Percentiles rank a stretch among this genome's conserved stretches.
Evolutionary conservation across 2,797 vertebrate genomes (phyloP).

Genomic region (Falco berigora): DNA sequence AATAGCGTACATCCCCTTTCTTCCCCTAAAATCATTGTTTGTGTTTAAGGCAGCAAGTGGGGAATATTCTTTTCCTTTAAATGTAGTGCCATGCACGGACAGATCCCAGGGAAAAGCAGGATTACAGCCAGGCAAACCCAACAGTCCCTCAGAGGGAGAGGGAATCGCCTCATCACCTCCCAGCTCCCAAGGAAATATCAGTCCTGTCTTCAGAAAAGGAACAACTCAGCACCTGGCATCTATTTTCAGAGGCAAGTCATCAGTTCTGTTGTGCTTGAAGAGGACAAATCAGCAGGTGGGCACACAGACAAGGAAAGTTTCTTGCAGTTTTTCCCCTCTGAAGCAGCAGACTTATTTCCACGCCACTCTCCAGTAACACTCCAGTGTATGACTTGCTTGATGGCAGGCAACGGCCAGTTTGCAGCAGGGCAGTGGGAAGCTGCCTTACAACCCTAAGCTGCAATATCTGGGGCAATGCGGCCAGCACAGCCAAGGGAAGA

Average conservation of each 20-base stretch:
- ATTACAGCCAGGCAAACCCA: accelerated
- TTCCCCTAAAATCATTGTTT: not conserved
- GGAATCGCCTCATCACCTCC: accelerated
- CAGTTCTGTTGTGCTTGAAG: not conserved
- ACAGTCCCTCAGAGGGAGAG: not conserved
- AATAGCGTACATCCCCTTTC: not conserved
- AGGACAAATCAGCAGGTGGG: not conserved
- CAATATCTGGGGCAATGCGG: not conserved
- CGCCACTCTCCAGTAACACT: accelerated
- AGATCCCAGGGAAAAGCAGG: not conserved
- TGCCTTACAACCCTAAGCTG: not conserved
- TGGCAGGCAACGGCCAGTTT: not conserved
- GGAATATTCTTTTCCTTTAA: not conserved
- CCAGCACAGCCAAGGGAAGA: not conserved
- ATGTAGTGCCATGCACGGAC: not conserved
- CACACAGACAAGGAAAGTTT: not conserved
- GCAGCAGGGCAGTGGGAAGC: not conserved
- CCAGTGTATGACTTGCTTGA: not conserved
- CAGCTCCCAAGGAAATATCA: not conserved
- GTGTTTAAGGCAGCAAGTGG: not conserved
- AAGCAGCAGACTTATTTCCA: not conserved
- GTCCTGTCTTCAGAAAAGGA: not conserved
- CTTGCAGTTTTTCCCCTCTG: accelerated
- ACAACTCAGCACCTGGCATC: not conserved
- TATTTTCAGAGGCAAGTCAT: not conserved